Base-by-base conservation (phyloP, 2,888 invertebrate genomes). In the Panopea generosa region DNA sequence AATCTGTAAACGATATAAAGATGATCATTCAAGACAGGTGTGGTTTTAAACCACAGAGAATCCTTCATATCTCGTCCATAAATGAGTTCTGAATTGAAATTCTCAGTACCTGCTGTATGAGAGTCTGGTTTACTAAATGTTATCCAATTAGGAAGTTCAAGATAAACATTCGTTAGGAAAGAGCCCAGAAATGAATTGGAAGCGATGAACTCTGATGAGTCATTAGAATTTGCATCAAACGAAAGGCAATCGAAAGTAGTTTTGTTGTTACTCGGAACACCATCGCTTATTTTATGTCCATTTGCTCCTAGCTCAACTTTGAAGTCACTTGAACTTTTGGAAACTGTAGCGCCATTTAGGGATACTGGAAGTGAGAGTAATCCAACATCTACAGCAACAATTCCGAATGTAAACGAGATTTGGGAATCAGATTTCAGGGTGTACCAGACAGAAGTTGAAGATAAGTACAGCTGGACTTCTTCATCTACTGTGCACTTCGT, bases 391-490 rank as follows among this genome's bases (percentile, higher is more conserved):
- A 62, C 73, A 50, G 67, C 67, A 16, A 61, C 57, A 33, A 73
- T 61, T 1, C 73, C 73, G 33, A 62, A 57, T 9, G 73, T 59
- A 20, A 45, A 74, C 2, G 47, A 38, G 11, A 67, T 20, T 14
- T 26, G 50, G 22, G 16, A 26, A 22, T 73, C 50, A 16, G 67
- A 18, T 11, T 56, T 38, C n/a, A 73, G 57, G 20, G 38, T 53
- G 22, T 62, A 73, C 73, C 73, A 73, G 2, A 43, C 22, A n/a
- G 73, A 61, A 6, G 73, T 73, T 0, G 73, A 73, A 7, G 73
- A 73, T 38, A 73, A 22, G 16, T 26, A 45, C n/a, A 73, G n/a
- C 14, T 73, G 56, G 4, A 56, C 27, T 14, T 53, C 56, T 16
- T 57, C 52, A 1, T 57, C 52, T n/a, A 57, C 57, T 20, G 47